These are phyloP conservation scores for Subanguina moxae DNA, from an alignment of 1,140 invertebrate genomes.

Conservation along the genomic window DNA sequence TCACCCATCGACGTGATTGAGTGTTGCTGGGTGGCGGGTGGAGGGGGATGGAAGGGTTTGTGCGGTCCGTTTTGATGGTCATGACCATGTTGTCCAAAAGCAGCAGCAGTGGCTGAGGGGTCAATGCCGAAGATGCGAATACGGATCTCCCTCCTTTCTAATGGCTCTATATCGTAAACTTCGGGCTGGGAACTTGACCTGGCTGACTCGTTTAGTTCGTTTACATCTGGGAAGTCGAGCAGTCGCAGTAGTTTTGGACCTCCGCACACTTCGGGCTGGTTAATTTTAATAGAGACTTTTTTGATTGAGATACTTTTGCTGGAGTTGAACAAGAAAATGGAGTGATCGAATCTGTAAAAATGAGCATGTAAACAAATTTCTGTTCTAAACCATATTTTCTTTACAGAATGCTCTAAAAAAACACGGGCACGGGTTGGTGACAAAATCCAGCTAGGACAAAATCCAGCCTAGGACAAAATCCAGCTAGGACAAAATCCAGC, in stretches of 20 bases:
- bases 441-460: no score
- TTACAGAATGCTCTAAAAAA: no score
- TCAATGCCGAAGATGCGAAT: conserved; percentile 58
- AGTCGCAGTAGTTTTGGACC: conserved; percentile 34
- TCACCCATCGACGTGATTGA: conserved; percentile 10
- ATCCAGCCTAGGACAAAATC: no score
- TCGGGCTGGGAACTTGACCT: background rate
- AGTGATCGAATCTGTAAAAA: conserved; percentile 44
- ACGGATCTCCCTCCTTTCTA: conserved; percentile 37
- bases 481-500: no score
- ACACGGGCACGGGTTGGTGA: no score
- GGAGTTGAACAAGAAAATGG: conserved; percentile 44
- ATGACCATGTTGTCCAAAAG: conserved; percentile 2
- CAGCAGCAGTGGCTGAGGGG: conserved; percentile 35
- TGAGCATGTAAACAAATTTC: no score
- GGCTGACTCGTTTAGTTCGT: conserved; percentile 1
- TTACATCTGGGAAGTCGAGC: conserved; percentile 10
- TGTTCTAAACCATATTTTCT: no score
- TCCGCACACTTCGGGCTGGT: conserved; percentile 48
- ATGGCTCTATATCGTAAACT: conserved; percentile 26
- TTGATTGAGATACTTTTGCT: conserved; percentile 41
- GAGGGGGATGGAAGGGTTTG: no score
- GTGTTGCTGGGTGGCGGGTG: background rate
- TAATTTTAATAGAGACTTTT: conserved; percentile 42
- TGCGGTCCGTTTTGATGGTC: no score